These are phyloP conservation scores for Myrmophylax atrothorax DNA, from an alignment of 2,113 vertebrate genomes.

Conservation along the genomic window DNA sequence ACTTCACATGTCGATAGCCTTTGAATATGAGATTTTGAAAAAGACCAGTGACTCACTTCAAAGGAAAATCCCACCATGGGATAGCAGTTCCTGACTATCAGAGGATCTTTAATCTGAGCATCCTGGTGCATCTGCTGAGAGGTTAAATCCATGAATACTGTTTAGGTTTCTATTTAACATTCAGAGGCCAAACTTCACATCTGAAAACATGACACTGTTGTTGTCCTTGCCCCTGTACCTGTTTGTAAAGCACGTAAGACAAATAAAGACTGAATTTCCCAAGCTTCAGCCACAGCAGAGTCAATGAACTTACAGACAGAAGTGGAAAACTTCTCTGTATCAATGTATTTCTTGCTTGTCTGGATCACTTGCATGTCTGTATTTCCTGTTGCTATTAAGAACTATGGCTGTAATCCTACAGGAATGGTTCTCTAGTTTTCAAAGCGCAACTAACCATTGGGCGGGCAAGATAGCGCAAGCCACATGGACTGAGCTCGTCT, in stretches of 20 bases:
- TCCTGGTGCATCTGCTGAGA: not conserved
- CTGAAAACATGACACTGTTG: not conserved
- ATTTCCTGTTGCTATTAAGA: not conserved
- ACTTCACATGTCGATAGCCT: accelerated
- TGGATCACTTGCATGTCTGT: not conserved
- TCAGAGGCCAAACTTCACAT: not conserved
- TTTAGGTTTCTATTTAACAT: not conserved
- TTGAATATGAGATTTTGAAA: not conserved
- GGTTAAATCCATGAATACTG: not conserved
- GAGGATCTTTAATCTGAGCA: not conserved
- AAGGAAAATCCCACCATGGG: not conserved
- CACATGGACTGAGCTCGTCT: not conserved
- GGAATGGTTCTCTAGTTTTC: not conserved
- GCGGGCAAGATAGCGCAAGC: constrained; percentile 28
- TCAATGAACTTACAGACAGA: not conserved
- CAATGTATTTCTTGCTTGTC: not conserved
- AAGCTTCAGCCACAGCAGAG: not conserved
- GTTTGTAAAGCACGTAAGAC: not conserved
- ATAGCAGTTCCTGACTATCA: not conserved
- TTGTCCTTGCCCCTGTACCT: not conserved
- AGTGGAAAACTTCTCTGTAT: constrained; percentile 1
- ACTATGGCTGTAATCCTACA: not conserved
- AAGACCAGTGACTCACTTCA: not conserved
- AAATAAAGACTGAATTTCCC: not conserved
- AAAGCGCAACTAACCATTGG: not conserved